Evolutionary conservation across 1,140 invertebrate genomes (phyloP).

Genomic region (Notospermus geniculatus): DNA sequence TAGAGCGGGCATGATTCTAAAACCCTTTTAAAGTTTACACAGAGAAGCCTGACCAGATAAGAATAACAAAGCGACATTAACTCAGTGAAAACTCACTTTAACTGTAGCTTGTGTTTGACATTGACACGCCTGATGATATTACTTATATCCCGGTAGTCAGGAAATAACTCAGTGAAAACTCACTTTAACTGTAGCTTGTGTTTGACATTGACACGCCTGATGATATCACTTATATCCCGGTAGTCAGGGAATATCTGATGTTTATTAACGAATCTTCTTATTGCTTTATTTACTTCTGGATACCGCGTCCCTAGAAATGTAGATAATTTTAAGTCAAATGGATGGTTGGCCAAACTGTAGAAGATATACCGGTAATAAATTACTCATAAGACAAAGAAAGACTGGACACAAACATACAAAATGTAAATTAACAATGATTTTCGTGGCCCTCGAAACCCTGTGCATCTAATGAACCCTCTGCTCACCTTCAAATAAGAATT

Average conservation of each 20-base stretch:
- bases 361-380: conserved; percentile 4
- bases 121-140: conserved; percentile 44
- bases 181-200: conserved; percentile 39
- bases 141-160: conserved; percentile 51
- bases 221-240: conserved; percentile 43
- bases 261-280: conserved; percentile 53
- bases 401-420: background rate
- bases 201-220: conserved; percentile 41
- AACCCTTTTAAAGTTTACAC: too few relatives aligned
- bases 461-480: too few relatives aligned
- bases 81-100: conserved; percentile 44
- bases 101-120: conserved; percentile 31
- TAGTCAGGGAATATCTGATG: conserved; percentile 54
- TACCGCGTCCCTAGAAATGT: conserved; percentile 63
- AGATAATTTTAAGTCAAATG: too few relatives aligned
- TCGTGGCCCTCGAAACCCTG: too few relatives aligned
- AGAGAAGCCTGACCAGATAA: too few relatives aligned
- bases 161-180: too few relatives aligned
- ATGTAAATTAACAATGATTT: background rate
- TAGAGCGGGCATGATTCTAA: background rate
- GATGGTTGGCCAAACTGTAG: too few relatives aligned
- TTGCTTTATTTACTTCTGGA: conserved; percentile 46
- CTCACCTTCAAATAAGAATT: conserved; percentile 48
- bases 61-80: too few relatives aligned
- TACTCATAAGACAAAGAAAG: background rate